Percentiles rank a stretch among this genome's conserved stretches.
Evolutionary conservation across 1,140 invertebrate species (phyloP).

Genomic region (Ceratitis capitata): DNA sequence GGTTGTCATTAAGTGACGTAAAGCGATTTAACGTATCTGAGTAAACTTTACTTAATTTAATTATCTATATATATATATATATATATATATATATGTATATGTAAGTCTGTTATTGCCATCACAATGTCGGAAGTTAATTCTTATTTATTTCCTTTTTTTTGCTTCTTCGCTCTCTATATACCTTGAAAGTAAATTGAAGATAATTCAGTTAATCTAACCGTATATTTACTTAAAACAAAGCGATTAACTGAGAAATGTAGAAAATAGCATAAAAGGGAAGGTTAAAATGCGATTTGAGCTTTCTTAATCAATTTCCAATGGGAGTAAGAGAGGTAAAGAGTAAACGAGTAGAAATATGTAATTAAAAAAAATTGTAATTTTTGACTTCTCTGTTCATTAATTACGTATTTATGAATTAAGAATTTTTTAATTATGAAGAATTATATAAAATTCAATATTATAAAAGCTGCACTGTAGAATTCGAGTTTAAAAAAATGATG

Average conservation of each 20-base stretch:
- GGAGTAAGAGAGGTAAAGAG: background rate
- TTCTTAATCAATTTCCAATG: too few species aligned
- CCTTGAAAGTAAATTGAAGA: background rate
- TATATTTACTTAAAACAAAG: background rate
- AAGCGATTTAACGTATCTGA: background rate
- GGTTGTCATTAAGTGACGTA: background rate
- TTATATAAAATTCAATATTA: too few species aligned
- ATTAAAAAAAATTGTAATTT: too few species aligned
- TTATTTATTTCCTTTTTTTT: background rate
- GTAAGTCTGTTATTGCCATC: background rate
- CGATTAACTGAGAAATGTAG: background rate
- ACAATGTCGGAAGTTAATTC: background rate
- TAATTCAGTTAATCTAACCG: too few species aligned
- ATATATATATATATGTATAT: too few species aligned
- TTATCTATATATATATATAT: too few species aligned
- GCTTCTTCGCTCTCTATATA: background rate
- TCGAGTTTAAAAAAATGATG: too few species aligned
- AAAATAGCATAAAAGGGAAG: too few species aligned
- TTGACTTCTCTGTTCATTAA: too few species aligned
- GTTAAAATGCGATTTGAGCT: background rate
- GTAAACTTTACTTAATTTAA: background rate
- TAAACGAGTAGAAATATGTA: background rate
- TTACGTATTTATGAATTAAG: too few species aligned
- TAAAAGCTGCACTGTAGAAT: too few species aligned
- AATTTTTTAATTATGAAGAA: too few species aligned